These are phyloP conservation scores for Netelia virgata DNA, from an alignment of 2,888 invertebrate species.

Conservation along the genomic window DNA sequence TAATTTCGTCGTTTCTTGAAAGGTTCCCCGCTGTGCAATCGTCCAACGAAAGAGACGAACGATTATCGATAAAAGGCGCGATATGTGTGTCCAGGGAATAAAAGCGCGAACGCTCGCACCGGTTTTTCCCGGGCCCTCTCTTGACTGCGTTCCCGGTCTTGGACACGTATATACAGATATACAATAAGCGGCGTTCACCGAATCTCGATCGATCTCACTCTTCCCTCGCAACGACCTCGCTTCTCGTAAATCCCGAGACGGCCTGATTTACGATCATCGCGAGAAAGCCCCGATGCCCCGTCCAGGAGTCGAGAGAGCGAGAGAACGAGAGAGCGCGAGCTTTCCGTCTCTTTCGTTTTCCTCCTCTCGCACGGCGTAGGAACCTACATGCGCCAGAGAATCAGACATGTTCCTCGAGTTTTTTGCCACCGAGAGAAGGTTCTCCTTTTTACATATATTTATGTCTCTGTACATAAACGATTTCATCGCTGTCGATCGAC, in stretches of 20 bases:
- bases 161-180: conserved; percentile 6
- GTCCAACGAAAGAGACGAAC: not conserved
- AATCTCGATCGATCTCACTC: conserved; percentile 14
- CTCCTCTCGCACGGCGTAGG: not conserved
- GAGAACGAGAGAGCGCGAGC: not conserved
- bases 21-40: not conserved
- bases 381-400: not conserved
- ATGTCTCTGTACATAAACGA: not conserved
- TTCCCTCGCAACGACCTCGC: conserved; percentile 15
- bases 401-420: not conserved
- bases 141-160: conserved; percentile 1
- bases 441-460: not conserved
- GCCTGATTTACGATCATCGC: conserved; percentile 16
- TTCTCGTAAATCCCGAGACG: conserved; percentile 23
- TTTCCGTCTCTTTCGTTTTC: not conserved
- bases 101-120: conserved; percentile 9
- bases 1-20: not conserved
- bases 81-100: conserved; percentile 8
- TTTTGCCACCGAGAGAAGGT: not conserved
- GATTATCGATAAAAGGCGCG: conserved; percentile 14
- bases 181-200: not conserved
- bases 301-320: not conserved
- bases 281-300: not conserved
- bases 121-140: conserved; percentile 15
- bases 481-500: not conserved